Evolutionary conservation across 2,113 vertebrate genomes (phyloP).

Genomic region (Meleagris gallopavo): DNA sequence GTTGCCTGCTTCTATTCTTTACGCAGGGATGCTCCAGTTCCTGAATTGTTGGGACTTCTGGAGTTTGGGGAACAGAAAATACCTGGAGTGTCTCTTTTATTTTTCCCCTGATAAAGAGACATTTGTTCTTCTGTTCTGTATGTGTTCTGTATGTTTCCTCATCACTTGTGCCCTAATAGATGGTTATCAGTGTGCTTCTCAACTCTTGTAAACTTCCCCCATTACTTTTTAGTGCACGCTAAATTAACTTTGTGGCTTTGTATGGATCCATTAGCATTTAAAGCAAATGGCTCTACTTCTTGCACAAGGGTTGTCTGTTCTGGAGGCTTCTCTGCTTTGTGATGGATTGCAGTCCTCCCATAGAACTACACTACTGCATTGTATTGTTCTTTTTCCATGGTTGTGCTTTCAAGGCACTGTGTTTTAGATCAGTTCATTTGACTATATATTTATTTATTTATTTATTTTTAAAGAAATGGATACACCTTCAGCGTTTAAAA

Average conservation of each 20-base stretch:
- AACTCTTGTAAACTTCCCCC: neutral
- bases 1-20: neutral
- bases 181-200: neutral
- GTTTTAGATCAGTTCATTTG: neutral
- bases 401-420: neutral
- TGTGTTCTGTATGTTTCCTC: neutral
- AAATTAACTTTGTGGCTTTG: neutral
- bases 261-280: neutral
- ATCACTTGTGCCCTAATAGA: neutral
- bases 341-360: neutral
- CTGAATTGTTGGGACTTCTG: neutral
- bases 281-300: neutral
- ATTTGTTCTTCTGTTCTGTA: neutral
- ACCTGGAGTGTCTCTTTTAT: neutral
- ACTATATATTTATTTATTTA: neutral
- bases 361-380: neutral
- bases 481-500: neutral
- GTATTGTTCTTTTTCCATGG: neutral
- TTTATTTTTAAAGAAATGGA: neutral
- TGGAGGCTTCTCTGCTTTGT: neutral
- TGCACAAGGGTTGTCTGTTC: neutral
- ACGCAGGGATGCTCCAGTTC: neutral
- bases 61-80: neutral
- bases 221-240: neutral
- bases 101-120: neutral